Evolutionary conservation across 2,797 vertebrate genomes (phyloP).

Genomic region (Triplophysa yarkandensis): DNA sequence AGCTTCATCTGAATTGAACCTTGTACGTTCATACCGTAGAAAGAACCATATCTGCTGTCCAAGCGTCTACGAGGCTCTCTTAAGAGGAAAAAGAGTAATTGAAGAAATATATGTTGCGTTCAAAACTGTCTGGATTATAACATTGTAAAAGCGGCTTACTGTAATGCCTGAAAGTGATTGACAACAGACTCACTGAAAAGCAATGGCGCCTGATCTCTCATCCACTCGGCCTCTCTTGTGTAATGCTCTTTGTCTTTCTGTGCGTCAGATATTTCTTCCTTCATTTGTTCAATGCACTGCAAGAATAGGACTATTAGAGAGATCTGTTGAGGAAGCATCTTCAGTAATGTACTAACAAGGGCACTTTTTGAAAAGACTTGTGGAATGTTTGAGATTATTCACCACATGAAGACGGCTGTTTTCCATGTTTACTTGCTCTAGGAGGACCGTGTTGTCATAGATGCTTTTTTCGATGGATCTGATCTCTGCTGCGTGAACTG

Average conservation of each 20-base stretch:
- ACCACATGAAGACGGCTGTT: constrained; percentile 71
- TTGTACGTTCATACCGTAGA: constrained; percentile 40
- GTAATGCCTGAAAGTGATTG: not conserved
- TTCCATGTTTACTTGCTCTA: constrained; percentile 68
- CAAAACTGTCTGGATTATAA: not conserved
- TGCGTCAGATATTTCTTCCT: constrained; percentile 46
- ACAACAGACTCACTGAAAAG: constrained; percentile 48
- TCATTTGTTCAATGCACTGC: constrained; percentile 60
- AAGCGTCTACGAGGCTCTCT: constrained; percentile 49
- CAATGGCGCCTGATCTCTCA: constrained; percentile 37
- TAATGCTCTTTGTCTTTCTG: constrained; percentile 46
- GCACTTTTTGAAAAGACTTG: not conserved
- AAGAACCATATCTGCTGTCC: constrained; percentile 33
- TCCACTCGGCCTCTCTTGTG: constrained; percentile 39
- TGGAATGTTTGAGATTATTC: not conserved
- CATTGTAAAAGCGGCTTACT: not conserved
- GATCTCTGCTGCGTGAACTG: constrained; percentile 57
- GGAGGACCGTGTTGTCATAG: constrained; percentile 58
- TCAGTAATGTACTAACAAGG: not conserved
- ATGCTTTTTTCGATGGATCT: constrained; percentile 59
- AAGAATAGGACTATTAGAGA: not conserved
- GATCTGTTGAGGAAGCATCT: not conserved
- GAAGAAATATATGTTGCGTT: not conserved
- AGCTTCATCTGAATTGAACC: not conserved
- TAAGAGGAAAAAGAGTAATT: not conserved